Evolutionary conservation across 35 echinoderm and acorn worm genomes (phyloP).

Genomic region (Antedon bifida): DNA sequence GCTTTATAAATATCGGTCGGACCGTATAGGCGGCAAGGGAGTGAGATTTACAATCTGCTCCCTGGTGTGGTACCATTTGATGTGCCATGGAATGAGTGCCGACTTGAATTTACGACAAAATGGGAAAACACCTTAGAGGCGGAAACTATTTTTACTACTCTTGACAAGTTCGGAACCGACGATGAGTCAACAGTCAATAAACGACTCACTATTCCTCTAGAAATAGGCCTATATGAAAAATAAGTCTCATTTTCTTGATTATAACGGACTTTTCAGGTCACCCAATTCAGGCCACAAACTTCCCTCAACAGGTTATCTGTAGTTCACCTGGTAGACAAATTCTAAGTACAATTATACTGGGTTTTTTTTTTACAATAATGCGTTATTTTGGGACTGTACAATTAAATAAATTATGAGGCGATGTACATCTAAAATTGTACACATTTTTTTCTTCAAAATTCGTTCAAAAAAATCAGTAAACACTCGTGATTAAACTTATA

Average conservation of each 20-base stretch:
- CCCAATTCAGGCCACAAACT: neutral
- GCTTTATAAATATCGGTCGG: too few relatives aligned
- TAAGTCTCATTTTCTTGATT: neutral
- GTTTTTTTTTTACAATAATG: neutral
- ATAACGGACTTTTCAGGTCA: neutral
- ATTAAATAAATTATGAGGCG: too few relatives aligned
- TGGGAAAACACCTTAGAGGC: neutral
- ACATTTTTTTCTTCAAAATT: too few relatives aligned
- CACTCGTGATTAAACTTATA: too few relatives aligned
- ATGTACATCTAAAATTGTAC: too few relatives aligned
- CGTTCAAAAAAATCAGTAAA: too few relatives aligned
- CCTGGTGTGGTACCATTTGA: too few relatives aligned
- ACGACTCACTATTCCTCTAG: neutral
- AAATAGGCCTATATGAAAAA: neutral
- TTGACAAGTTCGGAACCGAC: neutral
- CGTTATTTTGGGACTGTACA: too few relatives aligned
- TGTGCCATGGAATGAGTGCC: neutral
- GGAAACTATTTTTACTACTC: neutral
- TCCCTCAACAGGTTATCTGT: neutral
- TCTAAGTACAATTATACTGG: neutral
- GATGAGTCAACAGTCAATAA: neutral
- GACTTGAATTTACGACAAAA: neutral
- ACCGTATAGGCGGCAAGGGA: too few relatives aligned
- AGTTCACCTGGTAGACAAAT: neutral
- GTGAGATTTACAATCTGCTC: neutral